phyloP scores from a whole-genome alignment of 2,113 vertebrate genomes.

The Zapus hudsonius region DNA sequence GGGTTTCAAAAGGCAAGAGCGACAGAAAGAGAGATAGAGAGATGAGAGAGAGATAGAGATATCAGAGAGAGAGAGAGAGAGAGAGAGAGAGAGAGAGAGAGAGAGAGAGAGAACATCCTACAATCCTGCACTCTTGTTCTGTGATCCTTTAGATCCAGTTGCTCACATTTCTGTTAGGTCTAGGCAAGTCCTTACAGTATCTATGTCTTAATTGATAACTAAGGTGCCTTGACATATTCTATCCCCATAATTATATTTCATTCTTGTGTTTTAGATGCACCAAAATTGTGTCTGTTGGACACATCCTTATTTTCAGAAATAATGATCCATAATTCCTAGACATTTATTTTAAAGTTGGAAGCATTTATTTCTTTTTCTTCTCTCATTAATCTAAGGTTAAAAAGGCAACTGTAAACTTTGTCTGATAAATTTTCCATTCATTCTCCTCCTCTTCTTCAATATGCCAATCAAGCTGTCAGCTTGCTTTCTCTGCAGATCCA shows the following conservation, averaged over 20 bases:
- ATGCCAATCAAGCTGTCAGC: slow-evolving; percentile 73
- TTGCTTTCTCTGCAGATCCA: slow-evolving; percentile 72
- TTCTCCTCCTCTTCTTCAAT: slow-evolving; percentile 75
- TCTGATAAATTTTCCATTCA: slow-evolving; percentile 71
- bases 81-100: background rate
- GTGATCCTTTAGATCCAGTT: background rate
- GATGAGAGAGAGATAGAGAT: too few relatives aligned
- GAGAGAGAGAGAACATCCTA: background rate
- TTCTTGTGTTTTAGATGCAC: background rate
- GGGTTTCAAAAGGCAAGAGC: slow-evolving; percentile 5
- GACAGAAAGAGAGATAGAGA: too few relatives aligned
- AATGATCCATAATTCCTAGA: slow-evolving; percentile 35
- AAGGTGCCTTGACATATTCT: background rate
- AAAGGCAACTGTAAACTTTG: slow-evolving; percentile 76
- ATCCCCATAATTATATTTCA: background rate
- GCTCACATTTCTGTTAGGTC: background rate
- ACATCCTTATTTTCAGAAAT: slow-evolving; percentile 41
- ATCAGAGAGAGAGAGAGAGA: too few relatives aligned
- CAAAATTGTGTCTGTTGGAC: slow-evolving; percentile 9
- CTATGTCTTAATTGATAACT: background rate
- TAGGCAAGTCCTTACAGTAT: background rate
- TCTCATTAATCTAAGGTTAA: slow-evolving; percentile 69
- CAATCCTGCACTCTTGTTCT: background rate
- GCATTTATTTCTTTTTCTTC: slow-evolving; percentile 1
- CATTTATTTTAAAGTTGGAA: slow-evolving; percentile 59